Base-by-base conservation (phyloP, 2,113 vertebrate species). In the Morone chrysops region DNA sequence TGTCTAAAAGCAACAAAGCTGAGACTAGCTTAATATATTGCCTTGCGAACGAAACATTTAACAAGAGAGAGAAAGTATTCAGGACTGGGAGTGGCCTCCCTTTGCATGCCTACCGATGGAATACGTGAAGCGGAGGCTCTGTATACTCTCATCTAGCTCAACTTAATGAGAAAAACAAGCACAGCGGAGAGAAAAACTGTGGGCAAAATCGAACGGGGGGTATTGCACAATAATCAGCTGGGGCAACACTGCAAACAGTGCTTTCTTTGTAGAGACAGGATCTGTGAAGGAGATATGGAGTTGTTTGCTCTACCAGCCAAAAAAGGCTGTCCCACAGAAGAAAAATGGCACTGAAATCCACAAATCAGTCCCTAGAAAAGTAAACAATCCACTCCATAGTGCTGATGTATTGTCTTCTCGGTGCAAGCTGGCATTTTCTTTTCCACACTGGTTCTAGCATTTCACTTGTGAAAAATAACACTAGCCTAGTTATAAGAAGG, bases 401-500 rank as follows among this genome's bases (percentile, higher is more conserved):
- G 90, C 90, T 93, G 92, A 82, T 75, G 87, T 87, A 84, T 92
- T 92, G 89, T 92, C 45, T 83, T 81, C 76, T 84, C 75, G 89
- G 78, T 93, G 81, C 72, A 91, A 89, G 67, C 80, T 92, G 81
- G 86, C 63, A 90, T 75, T 82, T 91, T 74, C 80, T 89, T 77
- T 86, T 67, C 83, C 47, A 68, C 80, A 90, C 76, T 79, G 70
- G 74, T 87, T 92, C 88, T 80, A 84, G 22, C 66, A 85, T 40
- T 59, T 90, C 86, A 92, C 88, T 89, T 87, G 92, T 91, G 90
- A 95, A 94, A 89, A 92, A 79, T 89, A 92, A 93, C 53, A 61
- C 81, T 78, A 87, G 85, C 88, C 88, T 66, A 76, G 80, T 81
- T 88, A 69, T 84, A 89, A 57, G 41, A 54, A 89, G 87, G 78